phyloP scores from a whole-genome alignment of 2,113 vertebrate species.

The Chiloscyllium plagiosum region DNA sequence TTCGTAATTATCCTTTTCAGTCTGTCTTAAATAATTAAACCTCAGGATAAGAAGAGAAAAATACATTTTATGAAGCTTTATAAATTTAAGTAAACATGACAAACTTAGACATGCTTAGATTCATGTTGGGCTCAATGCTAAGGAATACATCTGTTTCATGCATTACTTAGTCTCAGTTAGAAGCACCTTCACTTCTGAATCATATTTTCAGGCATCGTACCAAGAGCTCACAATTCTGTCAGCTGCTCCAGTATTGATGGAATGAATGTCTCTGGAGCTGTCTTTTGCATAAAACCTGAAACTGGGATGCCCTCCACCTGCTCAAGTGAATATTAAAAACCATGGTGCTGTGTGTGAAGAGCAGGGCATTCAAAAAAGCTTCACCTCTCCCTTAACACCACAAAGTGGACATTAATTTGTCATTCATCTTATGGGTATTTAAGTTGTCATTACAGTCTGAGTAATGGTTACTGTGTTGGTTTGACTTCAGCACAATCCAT shows the following conservation, averaged over 20 bases:
- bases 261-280: neutral
- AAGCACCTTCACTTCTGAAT: neutral
- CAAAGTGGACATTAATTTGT: neutral
- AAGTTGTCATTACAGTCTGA: neutral
- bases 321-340: neutral
- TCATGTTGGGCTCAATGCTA: neutral
- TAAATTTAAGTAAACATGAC: neutral
- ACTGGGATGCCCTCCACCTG: neutral
- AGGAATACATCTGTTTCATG: neutral
- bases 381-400: neutral
- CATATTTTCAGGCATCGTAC: neutral
- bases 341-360: neutral
- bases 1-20: no score
- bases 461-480: neutral
- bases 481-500: neutral
- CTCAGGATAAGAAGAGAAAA: neutral
- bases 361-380: neutral
- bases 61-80: neutral
- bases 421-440: neutral
- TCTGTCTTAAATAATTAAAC: no score
- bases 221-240: neutral
- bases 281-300: neutral
- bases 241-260: neutral
- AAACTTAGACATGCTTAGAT: neutral
- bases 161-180: neutral